A percentile compares a stretch with the other conserved stretches of the same genome.
phyloP scores from a whole-genome alignment of 2,797 vertebrate genomes.

The Pteronotus mesoamericanus region DNA sequence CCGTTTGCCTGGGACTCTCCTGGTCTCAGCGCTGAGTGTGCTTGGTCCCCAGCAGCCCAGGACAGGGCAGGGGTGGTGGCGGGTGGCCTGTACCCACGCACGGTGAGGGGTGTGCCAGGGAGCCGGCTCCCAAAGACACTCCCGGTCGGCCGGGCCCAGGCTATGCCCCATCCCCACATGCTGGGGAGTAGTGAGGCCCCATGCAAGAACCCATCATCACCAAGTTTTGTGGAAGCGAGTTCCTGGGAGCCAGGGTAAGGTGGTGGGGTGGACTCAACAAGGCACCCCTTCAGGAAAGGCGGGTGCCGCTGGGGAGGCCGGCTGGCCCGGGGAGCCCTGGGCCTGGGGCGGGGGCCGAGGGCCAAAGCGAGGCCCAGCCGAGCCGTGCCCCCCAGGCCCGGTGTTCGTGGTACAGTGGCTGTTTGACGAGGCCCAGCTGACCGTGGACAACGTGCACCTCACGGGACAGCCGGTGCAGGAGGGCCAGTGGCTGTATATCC shows the following conservation, averaged over 20 bases:
- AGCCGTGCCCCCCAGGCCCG: constrained; percentile 83
- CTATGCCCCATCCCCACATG: background rate
- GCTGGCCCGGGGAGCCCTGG: background rate
- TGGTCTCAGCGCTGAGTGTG: background rate
- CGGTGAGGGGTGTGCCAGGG: background rate
- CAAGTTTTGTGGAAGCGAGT: background rate
- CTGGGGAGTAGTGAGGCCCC: background rate
- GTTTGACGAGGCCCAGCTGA: constrained; percentile 97
- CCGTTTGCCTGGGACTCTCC: background rate
- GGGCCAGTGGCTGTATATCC: constrained; percentile 97
- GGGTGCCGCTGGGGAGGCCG: background rate
- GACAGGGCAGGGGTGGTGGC: background rate
- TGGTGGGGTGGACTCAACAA: rapidly evolving
- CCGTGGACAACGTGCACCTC: constrained; percentile 95
- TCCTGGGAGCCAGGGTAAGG: background rate
- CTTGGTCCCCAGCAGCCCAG: rapidly evolving
- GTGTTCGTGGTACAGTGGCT: constrained; percentile 99
- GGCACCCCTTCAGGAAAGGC: background rate
- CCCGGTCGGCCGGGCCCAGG: background rate
- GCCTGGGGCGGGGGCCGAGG: background rate
- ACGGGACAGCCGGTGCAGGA: constrained; percentile 97
- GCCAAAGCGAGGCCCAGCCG: background rate
- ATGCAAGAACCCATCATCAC: background rate
- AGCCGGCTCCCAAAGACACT: rapidly evolving
- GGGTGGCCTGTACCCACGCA: background rate